Evolutionary conservation across 2,113 vertebrate species (phyloP).

Genomic region (Hystrix cristata): DNA sequence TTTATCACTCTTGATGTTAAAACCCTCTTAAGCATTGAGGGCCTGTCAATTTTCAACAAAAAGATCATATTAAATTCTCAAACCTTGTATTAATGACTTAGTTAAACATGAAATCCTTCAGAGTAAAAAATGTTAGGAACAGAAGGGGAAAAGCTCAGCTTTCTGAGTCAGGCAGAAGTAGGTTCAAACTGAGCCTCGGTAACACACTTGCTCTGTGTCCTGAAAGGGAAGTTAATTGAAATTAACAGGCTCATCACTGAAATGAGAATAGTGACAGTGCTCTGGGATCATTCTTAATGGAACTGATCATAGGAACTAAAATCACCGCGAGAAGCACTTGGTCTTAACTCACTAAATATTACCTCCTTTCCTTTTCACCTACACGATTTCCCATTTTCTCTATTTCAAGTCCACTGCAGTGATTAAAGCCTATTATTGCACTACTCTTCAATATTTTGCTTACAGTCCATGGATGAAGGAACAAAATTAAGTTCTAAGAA

Average conservation of each 20-base stretch:
- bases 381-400: background rate
- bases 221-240: background rate
- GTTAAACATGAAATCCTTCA: background rate
- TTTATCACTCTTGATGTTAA: background rate
- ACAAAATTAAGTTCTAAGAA: background rate
- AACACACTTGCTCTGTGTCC: background rate
- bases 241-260: background rate
- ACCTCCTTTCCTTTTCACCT: background rate
- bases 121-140: background rate
- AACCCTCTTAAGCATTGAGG: background rate
- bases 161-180: background rate
- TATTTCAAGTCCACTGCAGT: background rate
- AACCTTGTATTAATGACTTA: background rate
- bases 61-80: background rate
- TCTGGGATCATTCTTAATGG: background rate
- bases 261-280: background rate
- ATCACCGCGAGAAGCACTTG: background rate
- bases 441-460: background rate
- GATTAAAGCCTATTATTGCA: background rate
- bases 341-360: background rate
- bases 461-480: background rate
- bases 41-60: background rate
- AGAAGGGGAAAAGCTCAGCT: rapidly evolving
- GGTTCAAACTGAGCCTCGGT: background rate
- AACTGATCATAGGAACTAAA: background rate